These are phyloP conservation scores for Leucoraja ocellata DNA, from an alignment of 2,797 vertebrate genomes.

Conservation along the genomic window DNA sequence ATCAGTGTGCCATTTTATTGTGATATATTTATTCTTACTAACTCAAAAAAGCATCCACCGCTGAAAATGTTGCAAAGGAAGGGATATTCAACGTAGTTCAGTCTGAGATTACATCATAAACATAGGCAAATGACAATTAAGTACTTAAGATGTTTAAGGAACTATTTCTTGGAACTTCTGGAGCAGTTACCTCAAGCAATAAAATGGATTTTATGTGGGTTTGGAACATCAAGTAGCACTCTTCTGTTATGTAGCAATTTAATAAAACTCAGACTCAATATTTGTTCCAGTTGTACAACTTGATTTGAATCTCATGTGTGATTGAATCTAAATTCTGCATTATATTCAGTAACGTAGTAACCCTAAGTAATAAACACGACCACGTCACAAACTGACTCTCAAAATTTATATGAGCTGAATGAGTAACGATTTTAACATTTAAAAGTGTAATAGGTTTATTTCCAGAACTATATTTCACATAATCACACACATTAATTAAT, in stretches of 20 bases:
- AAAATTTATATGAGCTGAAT: neutral
- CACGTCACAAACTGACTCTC: neutral
- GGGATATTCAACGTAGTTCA: neutral
- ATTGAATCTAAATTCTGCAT: neutral
- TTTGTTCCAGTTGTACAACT: conserved; percentile 11
- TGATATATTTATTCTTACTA: neutral
- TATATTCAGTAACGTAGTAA: neutral
- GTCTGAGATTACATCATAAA: neutral
- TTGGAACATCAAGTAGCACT: neutral
- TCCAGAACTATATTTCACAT: neutral
- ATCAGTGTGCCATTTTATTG: neutral
- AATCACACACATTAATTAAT: neutral
- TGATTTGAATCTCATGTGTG: neutral
- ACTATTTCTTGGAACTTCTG: conserved; percentile 4
- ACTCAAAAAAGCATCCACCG: neutral
- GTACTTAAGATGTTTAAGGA: neutral
- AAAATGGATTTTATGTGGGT: neutral
- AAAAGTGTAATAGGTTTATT: neutral
- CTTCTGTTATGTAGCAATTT: neutral
- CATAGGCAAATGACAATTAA: neutral
- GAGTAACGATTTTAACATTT: neutral
- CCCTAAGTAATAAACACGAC: neutral
- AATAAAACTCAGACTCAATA: conserved; percentile 5
- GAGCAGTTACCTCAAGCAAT: neutral
- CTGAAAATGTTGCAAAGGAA: neutral